phyloP scores from a whole-genome alignment of 2,797 vertebrate genomes.

The Hoplostethus atlanticus region DNA sequence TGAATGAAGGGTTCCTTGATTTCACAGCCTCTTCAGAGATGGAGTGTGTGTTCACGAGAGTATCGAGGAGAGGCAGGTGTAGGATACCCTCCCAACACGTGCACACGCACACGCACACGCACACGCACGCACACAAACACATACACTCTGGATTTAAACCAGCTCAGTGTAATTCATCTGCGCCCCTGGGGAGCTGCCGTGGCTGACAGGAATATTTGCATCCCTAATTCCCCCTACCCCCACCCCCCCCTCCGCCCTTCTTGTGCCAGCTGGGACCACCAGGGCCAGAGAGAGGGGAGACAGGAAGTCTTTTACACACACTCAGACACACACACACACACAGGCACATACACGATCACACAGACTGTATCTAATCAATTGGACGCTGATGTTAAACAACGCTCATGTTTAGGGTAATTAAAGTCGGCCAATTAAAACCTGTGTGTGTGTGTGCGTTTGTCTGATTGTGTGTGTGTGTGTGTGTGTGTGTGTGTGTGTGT shows the following conservation, averaged over 20 bases:
- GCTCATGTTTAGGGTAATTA: constrained; percentile 80
- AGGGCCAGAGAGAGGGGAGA: constrained; percentile 54
- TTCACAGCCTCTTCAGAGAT: constrained; percentile 46
- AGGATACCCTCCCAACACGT: constrained; percentile 1
- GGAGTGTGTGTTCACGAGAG: constrained; percentile 40
- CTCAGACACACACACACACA: constrained; percentile 31
- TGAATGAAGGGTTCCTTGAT: constrained; percentile 50
- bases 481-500: constrained; percentile 14
- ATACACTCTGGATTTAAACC: constrained; percentile 58
- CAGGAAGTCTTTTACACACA: constrained; percentile 69
- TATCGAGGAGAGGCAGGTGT: constrained; percentile 53
- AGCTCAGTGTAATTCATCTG: constrained; percentile 80
- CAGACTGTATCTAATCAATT: constrained; percentile 81
- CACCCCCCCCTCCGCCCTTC: constrained; percentile 13
- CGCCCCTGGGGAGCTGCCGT: constrained; percentile 68
- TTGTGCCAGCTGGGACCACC: constrained; percentile 79
- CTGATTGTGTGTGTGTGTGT: neutral
- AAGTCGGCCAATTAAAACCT: constrained; percentile 67
- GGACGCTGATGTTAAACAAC: constrained; percentile 79
- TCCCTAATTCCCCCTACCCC: constrained; percentile 75
- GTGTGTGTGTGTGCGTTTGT: constrained; percentile 19
- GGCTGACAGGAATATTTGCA: constrained; percentile 81
- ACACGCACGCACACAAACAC: constrained; percentile 20
- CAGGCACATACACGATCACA: constrained; percentile 31
- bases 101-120: constrained; percentile 8